Evolutionary conservation across 2,888 invertebrate species (phyloP).

Genomic region (Mycalesis mineus): DNA sequence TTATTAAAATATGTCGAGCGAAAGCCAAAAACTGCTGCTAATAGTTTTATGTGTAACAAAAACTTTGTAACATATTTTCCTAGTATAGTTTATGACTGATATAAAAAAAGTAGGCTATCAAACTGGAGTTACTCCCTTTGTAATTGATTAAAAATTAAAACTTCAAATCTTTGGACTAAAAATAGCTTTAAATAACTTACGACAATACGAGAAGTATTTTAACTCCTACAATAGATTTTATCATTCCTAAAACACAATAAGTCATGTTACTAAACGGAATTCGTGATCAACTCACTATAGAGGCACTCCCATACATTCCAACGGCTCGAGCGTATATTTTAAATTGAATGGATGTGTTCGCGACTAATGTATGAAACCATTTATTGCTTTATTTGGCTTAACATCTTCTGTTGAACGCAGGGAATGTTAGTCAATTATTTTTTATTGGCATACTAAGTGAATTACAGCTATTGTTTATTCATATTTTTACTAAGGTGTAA

Average conservation of each 20-base stretch:
- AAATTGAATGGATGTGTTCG: slow-evolving; percentile 31
- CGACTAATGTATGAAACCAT: slow-evolving; percentile 25
- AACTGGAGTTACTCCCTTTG: no score
- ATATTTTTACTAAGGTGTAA: background rate
- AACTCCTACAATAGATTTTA: background rate
- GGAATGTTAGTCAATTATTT: background rate
- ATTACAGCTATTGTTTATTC: background rate
- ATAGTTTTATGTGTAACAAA: no score
- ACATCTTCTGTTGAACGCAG: background rate
- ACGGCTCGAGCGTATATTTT: slow-evolving; percentile 46
- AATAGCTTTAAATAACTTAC: background rate
- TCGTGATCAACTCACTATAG: slow-evolving; percentile 37
- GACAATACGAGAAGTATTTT: background rate
- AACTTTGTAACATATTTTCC: no score
- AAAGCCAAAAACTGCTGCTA: no score
- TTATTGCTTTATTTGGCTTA: slow-evolving; percentile 8
- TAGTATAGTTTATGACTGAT: no score
- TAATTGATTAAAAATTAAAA: no score
- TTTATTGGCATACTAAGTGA: background rate
- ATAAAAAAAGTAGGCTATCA: no score
- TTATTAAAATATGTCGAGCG: no score
- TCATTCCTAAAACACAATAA: slow-evolving; percentile 13
- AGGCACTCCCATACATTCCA: slow-evolving; percentile 59
- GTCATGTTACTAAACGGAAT: slow-evolving; percentile 27
- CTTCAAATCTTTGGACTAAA: no score